Conservation (phyloP, 2,888 invertebrate species). For the Callyntrura guangdongensis region DNA sequence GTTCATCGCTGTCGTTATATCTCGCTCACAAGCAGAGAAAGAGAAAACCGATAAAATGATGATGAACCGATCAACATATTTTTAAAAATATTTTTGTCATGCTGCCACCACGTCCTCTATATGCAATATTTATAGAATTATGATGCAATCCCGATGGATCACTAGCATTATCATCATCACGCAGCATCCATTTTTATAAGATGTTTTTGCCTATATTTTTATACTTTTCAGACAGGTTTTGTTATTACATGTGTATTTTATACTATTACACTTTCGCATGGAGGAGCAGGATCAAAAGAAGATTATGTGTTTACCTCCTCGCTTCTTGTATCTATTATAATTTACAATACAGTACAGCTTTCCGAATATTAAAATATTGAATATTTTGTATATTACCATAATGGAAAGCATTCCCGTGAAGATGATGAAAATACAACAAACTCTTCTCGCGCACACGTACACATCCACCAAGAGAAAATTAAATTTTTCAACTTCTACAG, state of each 20-base stretch:
- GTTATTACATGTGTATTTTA: conserved; percentile 1
- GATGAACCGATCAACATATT: too few species aligned
- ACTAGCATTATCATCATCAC: conserved; percentile 26
- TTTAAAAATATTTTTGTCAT: not conserved
- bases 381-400: not conserved
- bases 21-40: too few species aligned
- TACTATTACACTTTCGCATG: conserved; percentile 59
- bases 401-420: not conserved
- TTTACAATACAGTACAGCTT: not conserved
- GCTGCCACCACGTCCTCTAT: conserved; percentile 1
- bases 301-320: conserved; percentile 50
- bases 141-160: not conserved
- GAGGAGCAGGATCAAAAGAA: conserved; percentile 61
- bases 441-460: not conserved
- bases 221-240: conserved; percentile 41
- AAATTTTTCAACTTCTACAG: not conserved
- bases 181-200: not conserved
- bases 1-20: not conserved
- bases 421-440: not conserved
- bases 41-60: too few species aligned
- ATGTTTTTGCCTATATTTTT: not conserved
- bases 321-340: not conserved
- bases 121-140: conserved; percentile 28
- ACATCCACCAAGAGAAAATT: conserved; percentile 5
- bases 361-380: not conserved